phyloP scores from a whole-genome alignment of 2,888 invertebrate species.

The Pocota personata region DNA sequence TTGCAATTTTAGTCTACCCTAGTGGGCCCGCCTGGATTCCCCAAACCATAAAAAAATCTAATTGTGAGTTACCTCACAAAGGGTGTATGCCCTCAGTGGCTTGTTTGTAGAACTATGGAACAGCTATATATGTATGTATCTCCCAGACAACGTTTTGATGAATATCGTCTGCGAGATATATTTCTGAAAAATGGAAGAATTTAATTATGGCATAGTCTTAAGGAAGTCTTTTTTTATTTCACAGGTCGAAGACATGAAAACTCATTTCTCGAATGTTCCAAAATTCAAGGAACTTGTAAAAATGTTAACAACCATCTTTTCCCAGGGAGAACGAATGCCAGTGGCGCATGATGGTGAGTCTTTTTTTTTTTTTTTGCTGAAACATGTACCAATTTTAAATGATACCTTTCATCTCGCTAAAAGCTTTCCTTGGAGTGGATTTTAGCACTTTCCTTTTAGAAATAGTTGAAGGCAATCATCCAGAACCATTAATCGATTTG shows the following conservation, averaged over 20 bases:
- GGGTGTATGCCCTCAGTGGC: too few relatives aligned
- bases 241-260: constrained; percentile 88
- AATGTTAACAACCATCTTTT: constrained; percentile 93
- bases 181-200: too few relatives aligned
- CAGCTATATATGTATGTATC: too few relatives aligned
- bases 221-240: neutral
- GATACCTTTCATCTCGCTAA: neutral
- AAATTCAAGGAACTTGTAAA: constrained; percentile 92
- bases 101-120: too few relatives aligned
- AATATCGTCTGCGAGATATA: too few relatives aligned
- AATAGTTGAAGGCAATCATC: constrained; percentile 92
- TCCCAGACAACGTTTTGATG: too few relatives aligned
- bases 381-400: neutral
- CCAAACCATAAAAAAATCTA: too few relatives aligned
- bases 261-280: constrained; percentile 90
- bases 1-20: too few relatives aligned
- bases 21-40: too few relatives aligned
- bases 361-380: neutral
- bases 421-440: constrained; percentile 92
- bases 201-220: too few relatives aligned
- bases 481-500: constrained; percentile 92
- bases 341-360: constrained; percentile 92
- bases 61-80: too few relatives aligned
- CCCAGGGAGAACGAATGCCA: constrained; percentile 95
- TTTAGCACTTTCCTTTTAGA: constrained; percentile 92